These are phyloP conservation scores for Melieria crassipennis DNA, from an alignment of 2,888 invertebrate genomes.

Conservation along the genomic window DNA sequence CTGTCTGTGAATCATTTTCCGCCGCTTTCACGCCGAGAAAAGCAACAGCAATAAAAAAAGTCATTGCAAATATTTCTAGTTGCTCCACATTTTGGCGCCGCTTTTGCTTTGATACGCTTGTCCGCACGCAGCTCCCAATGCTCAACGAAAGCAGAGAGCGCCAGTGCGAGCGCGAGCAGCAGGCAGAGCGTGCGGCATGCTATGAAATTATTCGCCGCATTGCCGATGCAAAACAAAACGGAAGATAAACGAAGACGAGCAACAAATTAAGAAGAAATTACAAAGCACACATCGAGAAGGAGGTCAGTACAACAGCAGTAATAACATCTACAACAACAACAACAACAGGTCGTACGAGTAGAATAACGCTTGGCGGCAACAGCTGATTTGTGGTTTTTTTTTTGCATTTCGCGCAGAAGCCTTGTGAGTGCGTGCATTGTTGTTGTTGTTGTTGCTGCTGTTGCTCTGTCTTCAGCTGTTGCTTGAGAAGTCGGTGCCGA, in stretches of 20 bases:
- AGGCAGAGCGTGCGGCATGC: no score
- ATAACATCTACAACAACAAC: not conserved
- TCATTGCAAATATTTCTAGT: conserved; percentile 5
- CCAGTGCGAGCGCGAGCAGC: no score
- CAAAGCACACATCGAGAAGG: not conserved
- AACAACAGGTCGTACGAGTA: not conserved
- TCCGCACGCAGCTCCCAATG: no score
- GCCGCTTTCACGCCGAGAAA: conserved; percentile 7
- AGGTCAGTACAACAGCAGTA: not conserved
- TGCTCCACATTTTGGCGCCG: conserved; percentile 7
- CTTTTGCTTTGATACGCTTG: conserved; percentile 3
- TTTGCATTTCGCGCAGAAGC: no score
- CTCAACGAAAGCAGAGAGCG: not conserved
- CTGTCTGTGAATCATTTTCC: conserved; percentile 18
- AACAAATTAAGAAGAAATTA: not conserved
- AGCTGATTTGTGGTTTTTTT: conserved; percentile 23
- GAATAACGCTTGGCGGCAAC: not conserved
- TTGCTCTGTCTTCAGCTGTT: no score
- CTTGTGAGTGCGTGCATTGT: no score
- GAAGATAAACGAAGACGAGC: not conserved
- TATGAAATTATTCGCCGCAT: no score
- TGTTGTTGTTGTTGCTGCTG: no score
- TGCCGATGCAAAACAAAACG: not conserved
- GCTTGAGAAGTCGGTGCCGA: no score
- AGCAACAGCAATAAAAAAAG: not conserved